phyloP scores from a whole-genome alignment of 2,888 invertebrate genomes.

The Lamellibrachia satsuma region DNA sequence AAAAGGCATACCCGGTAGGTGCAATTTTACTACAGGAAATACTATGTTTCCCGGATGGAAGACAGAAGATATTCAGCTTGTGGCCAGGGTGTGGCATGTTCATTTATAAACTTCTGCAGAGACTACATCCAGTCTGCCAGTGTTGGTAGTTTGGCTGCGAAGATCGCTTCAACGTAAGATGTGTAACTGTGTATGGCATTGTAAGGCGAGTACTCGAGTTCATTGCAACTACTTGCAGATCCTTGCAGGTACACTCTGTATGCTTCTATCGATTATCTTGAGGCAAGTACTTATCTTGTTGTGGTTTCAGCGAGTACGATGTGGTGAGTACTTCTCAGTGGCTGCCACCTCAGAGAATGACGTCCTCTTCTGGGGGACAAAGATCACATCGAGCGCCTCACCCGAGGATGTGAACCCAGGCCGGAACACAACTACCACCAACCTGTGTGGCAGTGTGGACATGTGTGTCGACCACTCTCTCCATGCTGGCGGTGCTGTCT shows the following conservation, averaged over 20 bases:
- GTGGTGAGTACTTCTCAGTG: slow-evolving; percentile 75
- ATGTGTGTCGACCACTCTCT: slow-evolving; percentile 36
- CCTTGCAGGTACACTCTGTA: not conserved
- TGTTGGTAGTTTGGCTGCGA: no score
- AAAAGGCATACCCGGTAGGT: no score
- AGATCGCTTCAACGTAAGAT: no score
- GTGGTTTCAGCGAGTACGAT: slow-evolving; percentile 71
- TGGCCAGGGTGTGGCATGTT: no score
- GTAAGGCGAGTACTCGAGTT: not conserved
- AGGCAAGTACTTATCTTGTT: slow-evolving; percentile 3
- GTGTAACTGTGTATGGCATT: not conserved
- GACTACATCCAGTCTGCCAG: no score
- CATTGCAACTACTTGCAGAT: not conserved
- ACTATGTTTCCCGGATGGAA: no score
- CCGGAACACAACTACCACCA: not conserved
- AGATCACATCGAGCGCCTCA: not conserved
- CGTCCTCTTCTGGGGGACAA: slow-evolving; percentile 75
- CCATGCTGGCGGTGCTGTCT: slow-evolving; percentile 45
- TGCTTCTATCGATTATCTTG: no score
- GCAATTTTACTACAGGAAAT: no score
- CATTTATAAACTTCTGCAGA: no score
- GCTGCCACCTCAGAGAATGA: slow-evolving; percentile 75
- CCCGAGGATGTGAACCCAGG: not conserved
- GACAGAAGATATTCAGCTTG: no score
- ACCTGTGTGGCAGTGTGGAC: slow-evolving; percentile 23